A percentile compares a stretch with the other conserved stretches of the same genome.
Conservation (phyloP, 2,888 invertebrate species). For the Bursaphelenchus okinawaensis region DNA sequence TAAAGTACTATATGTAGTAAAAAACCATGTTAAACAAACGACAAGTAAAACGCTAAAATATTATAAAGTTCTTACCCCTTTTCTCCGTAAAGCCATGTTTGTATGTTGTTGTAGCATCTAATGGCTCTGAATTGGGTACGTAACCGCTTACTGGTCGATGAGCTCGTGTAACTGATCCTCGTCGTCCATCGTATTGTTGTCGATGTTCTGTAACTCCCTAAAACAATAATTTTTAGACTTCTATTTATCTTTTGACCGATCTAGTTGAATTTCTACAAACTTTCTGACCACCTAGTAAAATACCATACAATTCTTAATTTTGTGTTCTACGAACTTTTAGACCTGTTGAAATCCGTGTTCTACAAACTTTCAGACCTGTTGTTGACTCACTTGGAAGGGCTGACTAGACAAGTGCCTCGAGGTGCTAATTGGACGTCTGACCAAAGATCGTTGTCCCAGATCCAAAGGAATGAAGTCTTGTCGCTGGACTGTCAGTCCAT, state of each 20-base stretch:
- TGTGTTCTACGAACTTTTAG: neutral
- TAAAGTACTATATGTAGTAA: too few relatives aligned
- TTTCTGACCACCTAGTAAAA: neutral
- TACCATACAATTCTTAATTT: neutral
- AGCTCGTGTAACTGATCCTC: neutral
- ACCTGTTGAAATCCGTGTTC: neutral
- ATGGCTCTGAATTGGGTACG: constrained; percentile 15
- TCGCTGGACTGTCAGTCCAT: neutral
- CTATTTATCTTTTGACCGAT: neutral
- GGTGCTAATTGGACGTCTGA: neutral
- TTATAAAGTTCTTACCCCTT: constrained; percentile 12
- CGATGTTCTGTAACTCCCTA: constrained; percentile 22
- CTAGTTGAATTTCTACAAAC: too few relatives aligned
- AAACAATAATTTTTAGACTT: constrained; percentile 5
- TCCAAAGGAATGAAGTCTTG: neutral
- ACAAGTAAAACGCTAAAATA: neutral
- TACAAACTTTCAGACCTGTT: neutral
- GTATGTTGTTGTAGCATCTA: constrained; percentile 21
- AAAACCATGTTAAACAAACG: too few relatives aligned
- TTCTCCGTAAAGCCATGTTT: constrained; percentile 16
- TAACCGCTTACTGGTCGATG: constrained; percentile 11
- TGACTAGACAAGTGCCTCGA: constrained; percentile 13
- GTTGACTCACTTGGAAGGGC: constrained; percentile 8
- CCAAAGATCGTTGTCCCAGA: neutral
- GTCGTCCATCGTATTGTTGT: constrained; percentile 9